Conservation (phyloP, 23 tunicate genomes). For the Halocynthia aurantium region DNA sequence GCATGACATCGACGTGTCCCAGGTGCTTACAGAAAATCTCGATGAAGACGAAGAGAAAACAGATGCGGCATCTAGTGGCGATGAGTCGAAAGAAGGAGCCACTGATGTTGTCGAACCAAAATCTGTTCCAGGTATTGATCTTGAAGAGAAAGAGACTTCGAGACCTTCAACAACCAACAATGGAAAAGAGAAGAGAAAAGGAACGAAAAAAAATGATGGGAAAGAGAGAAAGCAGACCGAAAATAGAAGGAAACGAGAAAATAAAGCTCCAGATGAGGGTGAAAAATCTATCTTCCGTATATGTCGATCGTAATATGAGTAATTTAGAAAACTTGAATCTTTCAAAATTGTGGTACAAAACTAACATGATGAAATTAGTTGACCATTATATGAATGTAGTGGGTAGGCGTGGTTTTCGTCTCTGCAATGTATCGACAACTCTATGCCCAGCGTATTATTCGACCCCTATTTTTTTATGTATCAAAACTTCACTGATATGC, state of each 20-base stretch:
- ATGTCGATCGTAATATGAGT: not conserved
- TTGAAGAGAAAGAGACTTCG: not conserved
- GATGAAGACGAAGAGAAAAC: slow-evolving; percentile 6
- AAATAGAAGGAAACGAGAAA: not conserved
- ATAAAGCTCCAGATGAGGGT: slow-evolving; percentile 1
- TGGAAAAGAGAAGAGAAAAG: not conserved
- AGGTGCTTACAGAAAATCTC: slow-evolving; percentile 24
- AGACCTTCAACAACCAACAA: too few relatives aligned
- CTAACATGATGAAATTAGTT: not conserved
- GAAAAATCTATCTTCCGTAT: not conserved
- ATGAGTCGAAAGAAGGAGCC: slow-evolving; percentile 6
- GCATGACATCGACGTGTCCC: slow-evolving; percentile 63
- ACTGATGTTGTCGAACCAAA: slow-evolving; percentile 34
- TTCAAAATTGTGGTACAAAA: not conserved
- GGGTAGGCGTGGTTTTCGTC: too few relatives aligned
- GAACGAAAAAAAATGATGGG: slow-evolving; percentile 30
- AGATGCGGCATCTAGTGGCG: not conserved
- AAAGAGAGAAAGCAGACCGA: not conserved
- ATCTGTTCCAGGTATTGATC: slow-evolving; percentile 22
- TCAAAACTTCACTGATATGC: too few relatives aligned
- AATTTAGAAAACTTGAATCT: not conserved
- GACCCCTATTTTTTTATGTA: too few relatives aligned
- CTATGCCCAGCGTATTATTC: too few relatives aligned
- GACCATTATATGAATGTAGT: too few relatives aligned
- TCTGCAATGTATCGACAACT: too few relatives aligned